phyloP scores from a whole-genome alignment of 35 echinoderm and acorn worm species.

The Lytechinus variegatus region DNA sequence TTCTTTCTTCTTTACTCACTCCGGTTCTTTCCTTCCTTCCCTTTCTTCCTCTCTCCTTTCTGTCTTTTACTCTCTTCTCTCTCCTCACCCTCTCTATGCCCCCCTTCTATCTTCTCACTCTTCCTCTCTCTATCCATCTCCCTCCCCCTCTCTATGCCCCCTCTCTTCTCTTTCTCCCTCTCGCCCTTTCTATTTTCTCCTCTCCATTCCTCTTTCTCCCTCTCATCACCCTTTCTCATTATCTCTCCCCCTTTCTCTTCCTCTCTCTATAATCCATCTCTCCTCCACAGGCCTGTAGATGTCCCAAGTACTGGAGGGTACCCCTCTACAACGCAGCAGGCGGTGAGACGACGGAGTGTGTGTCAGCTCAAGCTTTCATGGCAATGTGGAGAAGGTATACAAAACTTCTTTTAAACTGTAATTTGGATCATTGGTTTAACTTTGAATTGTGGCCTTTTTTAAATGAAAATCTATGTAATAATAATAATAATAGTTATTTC shows the following conservation, averaged over 20 bases:
- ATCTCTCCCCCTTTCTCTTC: neutral
- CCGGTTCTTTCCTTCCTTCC: neutral
- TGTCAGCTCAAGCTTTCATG: slow-evolving; percentile 77
- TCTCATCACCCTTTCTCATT: neutral
- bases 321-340: slow-evolving; percentile 82
- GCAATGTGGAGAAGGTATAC: slow-evolving; percentile 91
- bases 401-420: neutral
- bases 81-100: neutral
- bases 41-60: neutral
- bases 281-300: slow-evolving; percentile 83
- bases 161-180: neutral
- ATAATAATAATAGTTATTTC: too few relatives aligned
- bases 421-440: neutral
- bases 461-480: too few relatives aligned
- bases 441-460: too few relatives aligned
- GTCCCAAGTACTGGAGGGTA: slow-evolving; percentile 86
- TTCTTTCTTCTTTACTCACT: neutral
- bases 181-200: neutral
- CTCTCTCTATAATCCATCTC: neutral
- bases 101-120: neutral
- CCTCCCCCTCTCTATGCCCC: neutral
- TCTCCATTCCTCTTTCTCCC: neutral
- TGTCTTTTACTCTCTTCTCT: neutral
- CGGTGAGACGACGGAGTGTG: slow-evolving; percentile 70
- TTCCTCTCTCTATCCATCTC: neutral